Evolutionary conservation across 2,113 vertebrate genomes (phyloP), one percentile per base, ranked within the genome.

Genomic region (Xiphias gladius): DNA sequence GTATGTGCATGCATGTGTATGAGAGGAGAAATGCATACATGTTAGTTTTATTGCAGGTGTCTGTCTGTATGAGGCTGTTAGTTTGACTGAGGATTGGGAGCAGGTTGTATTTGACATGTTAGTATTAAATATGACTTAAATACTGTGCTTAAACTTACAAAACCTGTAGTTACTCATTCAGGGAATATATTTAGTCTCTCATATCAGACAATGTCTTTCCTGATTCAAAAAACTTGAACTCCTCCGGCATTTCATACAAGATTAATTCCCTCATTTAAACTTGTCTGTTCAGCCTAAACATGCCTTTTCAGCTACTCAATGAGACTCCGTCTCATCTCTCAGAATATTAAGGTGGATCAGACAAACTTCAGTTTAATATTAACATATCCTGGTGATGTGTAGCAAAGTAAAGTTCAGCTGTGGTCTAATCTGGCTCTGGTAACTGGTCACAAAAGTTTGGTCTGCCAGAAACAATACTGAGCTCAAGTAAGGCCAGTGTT

Each of bases 351-450:
- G 28, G 19, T 58, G 14, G 68, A 76, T 82, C 50, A 83, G 52
- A 73, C 19, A 70, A 35, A 81, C 65, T 30, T 58, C 12, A 32
- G 24, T 82, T 66, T 58, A 46, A 26, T 66, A 30, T 82, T 30
- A 62, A 19, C n/a, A 67, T 22, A 59, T 43, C 26, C 52, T 63
- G 52, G 28, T 64, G 52, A 83, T 43, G 39, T 76, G 32, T 75
- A 64, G 58, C 43, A 69, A 79, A 64, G 52, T 69, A 55, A 48
- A 22, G 43, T 77, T 83, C 57, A 82, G 54, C 72, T 67, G 52
- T 55, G 71, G 39, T 69, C n/a, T 43, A 8, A 58, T n/a, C 62
- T 76, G 63, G 52, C 46, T 84, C 79, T 74, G 32, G 20, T 86
- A 43, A 46, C 30, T 26, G 43, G 30, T 84, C 55, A 58, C 24